Evolutionary conservation across 2,797 vertebrate genomes (phyloP).

Genomic region (Alectoris magna): DNA sequence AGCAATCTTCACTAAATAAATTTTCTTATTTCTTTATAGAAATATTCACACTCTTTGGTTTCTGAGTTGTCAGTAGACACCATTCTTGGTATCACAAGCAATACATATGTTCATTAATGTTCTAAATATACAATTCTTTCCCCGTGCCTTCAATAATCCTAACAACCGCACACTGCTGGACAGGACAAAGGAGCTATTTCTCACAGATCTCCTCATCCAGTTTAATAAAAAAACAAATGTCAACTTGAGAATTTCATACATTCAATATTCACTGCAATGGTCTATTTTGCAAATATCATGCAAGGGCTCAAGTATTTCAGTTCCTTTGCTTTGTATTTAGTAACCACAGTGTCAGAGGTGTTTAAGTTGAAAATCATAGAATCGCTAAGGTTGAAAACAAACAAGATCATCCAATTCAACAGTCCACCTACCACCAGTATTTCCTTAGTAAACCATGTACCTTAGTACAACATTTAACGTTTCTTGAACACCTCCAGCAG

Average conservation of each 20-base stretch:
- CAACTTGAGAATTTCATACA: background rate
- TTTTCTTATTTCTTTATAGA: constrained; percentile 3
- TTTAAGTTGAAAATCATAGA: background rate
- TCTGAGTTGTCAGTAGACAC: background rate
- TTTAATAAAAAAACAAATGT: background rate
- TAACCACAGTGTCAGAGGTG: background rate
- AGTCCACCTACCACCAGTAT: no score
- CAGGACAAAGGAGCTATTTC: background rate
- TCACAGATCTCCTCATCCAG: background rate
- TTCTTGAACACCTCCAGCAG: no score
- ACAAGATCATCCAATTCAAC: no score
- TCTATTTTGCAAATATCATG: background rate
- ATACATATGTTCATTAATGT: background rate
- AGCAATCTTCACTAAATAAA: constrained; percentile 5
- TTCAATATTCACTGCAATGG: background rate
- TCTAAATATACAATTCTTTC: background rate
- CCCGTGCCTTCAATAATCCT: background rate
- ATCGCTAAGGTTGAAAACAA: no score
- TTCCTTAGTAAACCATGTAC: no score
- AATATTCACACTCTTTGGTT: constrained; percentile 4
- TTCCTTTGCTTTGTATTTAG: background rate
- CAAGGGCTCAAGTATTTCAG: background rate
- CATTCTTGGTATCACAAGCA: background rate
- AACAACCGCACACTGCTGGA: background rate
- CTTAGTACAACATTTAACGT: no score